Conservation (phyloP, 2,797 vertebrate genomes). For the Vireo griseus region DNA sequence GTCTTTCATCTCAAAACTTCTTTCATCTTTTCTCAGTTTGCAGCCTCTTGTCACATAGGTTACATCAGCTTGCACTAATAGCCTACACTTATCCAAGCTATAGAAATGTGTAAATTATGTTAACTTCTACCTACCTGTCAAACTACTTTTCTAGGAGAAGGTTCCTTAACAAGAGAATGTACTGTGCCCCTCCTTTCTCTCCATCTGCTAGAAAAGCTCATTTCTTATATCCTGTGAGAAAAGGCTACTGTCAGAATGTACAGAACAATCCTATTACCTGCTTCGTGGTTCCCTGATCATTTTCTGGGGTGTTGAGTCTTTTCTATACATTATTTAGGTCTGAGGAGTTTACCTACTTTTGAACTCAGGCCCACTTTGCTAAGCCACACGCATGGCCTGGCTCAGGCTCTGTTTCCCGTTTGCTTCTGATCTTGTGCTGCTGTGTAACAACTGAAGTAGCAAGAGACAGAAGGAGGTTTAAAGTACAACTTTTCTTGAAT, state of each 20-base stretch:
- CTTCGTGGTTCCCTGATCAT: not conserved
- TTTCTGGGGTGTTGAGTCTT: not conserved
- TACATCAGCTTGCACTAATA: constrained; percentile 14
- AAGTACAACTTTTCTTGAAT: not conserved
- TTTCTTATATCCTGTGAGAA: not conserved
- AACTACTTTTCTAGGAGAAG: not conserved
- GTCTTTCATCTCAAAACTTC: constrained; percentile 7
- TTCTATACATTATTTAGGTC: not conserved
- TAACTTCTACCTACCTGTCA: not conserved
- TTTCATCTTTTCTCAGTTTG: constrained; percentile 50
- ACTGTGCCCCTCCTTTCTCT: not conserved
- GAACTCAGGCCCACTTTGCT: not conserved
- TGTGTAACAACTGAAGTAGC: not conserved
- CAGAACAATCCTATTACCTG: not conserved
- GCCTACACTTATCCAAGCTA: not conserved
- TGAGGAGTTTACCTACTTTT: not conserved
- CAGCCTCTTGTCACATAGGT: not conserved
- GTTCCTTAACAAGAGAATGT: not conserved
- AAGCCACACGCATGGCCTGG: not conserved
- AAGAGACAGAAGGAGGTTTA: not conserved
- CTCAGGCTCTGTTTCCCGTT: not conserved
- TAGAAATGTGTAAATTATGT: not conserved
- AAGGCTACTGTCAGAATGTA: not conserved
- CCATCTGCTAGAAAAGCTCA: not conserved
- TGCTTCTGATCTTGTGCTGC: not conserved